These are phyloP conservation scores for Agrotis exclamationis DNA, from an alignment of 2,888 invertebrate genomes.

Conservation along the genomic window DNA sequence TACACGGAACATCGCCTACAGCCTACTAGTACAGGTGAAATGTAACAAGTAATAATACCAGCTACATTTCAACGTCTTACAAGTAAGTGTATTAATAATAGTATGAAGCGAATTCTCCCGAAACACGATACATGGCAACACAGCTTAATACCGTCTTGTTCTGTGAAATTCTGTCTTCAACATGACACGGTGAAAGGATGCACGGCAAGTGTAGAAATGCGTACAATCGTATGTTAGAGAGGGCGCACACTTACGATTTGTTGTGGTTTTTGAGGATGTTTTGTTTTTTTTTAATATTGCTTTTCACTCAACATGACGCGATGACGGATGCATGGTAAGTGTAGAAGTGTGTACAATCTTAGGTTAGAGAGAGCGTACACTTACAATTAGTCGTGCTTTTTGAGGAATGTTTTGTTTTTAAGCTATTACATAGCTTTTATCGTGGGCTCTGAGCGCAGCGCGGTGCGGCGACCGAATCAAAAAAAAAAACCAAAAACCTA, in stretches of 20 bases:
- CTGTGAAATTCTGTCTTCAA: constrained; percentile 10
- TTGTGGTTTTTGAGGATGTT: not conserved
- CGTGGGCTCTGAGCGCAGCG: no score
- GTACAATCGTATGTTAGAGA: not conserved
- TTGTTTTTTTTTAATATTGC: no score
- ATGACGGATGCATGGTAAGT: constrained; percentile 16
- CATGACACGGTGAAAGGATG: constrained; percentile 26
- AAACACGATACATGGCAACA: constrained; percentile 3
- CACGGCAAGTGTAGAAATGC: constrained; percentile 26
- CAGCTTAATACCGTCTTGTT: constrained; percentile 13
- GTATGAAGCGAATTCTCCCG: not conserved
- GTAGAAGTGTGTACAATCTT: constrained; percentile 15
- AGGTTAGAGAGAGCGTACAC: not conserved
- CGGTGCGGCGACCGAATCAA: no score
- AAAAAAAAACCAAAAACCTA: no score
- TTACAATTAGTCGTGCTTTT: not conserved
- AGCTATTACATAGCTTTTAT: no score
- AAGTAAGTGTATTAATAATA: constrained; percentile 16
- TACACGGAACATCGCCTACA: no score
- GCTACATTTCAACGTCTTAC: not conserved
- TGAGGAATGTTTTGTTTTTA: no score
- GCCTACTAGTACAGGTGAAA: not conserved
- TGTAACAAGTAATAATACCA: not conserved
- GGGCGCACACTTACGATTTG: not conserved
- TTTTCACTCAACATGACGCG: constrained; percentile 7